Evolutionary conservation across 1,140 invertebrate species (phyloP).

Genomic region (Matsumurasca onukii): DNA sequence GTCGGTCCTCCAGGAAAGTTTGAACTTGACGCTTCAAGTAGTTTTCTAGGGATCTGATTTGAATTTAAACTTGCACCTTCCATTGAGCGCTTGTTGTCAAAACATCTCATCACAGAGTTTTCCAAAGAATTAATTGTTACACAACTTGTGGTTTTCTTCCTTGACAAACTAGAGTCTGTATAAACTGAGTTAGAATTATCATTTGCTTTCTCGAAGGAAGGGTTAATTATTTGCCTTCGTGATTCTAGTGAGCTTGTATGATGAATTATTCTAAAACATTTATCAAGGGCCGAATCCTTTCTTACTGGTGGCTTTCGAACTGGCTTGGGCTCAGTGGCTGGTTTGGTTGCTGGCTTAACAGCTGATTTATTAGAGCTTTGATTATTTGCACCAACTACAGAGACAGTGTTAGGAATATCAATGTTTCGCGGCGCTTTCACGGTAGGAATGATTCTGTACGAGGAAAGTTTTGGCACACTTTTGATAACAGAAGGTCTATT

Average conservation of each 20-base stretch:
- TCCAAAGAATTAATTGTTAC: neutral
- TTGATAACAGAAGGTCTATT: neutral
- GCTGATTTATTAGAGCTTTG: neutral
- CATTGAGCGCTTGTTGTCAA: neutral
- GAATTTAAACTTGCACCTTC: neutral
- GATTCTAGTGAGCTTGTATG: constrained; percentile 4
- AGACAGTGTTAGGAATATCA: neutral
- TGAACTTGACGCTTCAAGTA: neutral
- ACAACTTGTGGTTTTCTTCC: neutral
- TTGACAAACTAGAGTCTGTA: neutral
- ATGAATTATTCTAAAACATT: constrained; percentile 21
- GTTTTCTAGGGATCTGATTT: neutral
- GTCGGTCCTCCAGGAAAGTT: neutral
- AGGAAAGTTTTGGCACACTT: neutral
- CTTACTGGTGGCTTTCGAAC: neutral
- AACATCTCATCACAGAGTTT: neutral
- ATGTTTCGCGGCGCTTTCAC: constrained; percentile 4
- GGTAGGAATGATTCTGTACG: constrained; percentile 18
- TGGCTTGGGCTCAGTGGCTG: neutral
- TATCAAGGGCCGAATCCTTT: constrained; percentile 5
- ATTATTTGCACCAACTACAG: neutral
- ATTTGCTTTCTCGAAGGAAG: neutral
- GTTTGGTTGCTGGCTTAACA: neutral
- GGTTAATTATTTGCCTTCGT: neutral
- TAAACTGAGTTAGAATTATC: neutral